phyloP scores from a whole-genome alignment of 2,888 invertebrate genomes.

The Agrenia bidenticulata region DNA sequence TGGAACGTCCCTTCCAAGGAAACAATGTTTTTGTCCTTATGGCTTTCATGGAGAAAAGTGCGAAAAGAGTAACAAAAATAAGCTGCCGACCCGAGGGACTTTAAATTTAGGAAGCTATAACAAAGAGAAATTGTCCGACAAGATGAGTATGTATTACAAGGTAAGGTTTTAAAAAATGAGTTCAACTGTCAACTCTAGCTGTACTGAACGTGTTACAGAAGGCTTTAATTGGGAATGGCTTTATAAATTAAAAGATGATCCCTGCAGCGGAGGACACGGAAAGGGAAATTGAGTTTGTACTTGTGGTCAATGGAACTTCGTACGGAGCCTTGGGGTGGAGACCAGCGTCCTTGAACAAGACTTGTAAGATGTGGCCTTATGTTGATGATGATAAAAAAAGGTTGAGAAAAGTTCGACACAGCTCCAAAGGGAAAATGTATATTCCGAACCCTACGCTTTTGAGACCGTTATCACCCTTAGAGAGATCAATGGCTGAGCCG shows the following conservation, averaged over 20 bases:
- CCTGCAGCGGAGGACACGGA: conserved; percentile 17
- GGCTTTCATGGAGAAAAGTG: conserved; percentile 47
- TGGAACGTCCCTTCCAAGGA: conserved; percentile 44
- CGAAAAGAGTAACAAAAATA: conserved; percentile 22
- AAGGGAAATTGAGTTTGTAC: conserved; percentile 62
- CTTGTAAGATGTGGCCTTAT: conserved; percentile 31
- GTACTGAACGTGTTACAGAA: too few relatives aligned
- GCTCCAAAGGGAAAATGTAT: conserved; percentile 9
- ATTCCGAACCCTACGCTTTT: conserved; percentile 31
- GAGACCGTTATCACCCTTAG: conserved; percentile 17
- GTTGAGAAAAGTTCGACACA: conserved; percentile 7
- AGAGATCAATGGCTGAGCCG: conserved; percentile 9
- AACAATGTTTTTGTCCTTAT: conserved; percentile 49
- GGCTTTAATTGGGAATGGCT: not conserved
- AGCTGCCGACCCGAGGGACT: conserved; percentile 26
- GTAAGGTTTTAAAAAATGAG: conserved; percentile 30
- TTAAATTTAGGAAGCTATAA: conserved; percentile 37
- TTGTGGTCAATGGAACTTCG: conserved; percentile 83
- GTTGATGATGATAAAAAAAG: conserved; percentile 15
- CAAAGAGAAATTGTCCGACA: conserved; percentile 33
- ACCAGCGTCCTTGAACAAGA: conserved; percentile 58
- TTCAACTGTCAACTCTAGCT: too few relatives aligned
- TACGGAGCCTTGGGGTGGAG: conserved; percentile 93
- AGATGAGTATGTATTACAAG: conserved; percentile 41
- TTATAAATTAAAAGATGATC: conserved; percentile 10